Conservation (phyloP, 1,140 invertebrate genomes). For the Dermatophagoides farinae region DNA sequence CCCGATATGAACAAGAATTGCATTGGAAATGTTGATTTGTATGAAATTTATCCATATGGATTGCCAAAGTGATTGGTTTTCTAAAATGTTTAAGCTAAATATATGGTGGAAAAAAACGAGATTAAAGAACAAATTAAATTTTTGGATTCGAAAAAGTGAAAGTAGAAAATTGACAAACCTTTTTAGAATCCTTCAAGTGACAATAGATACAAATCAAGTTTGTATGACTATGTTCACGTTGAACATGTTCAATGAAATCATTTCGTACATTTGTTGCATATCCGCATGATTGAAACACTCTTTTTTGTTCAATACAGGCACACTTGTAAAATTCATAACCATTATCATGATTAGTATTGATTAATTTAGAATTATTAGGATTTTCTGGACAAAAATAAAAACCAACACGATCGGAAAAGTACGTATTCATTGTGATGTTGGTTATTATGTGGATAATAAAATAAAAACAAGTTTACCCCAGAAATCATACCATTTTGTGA, state of each 20-base stretch:
- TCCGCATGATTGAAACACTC: too few relatives aligned
- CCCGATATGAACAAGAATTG: neutral
- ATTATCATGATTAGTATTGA: too few relatives aligned
- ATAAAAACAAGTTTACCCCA: too few relatives aligned
- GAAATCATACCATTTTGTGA: too few relatives aligned
- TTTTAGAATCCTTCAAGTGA: neutral
- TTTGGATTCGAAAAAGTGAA: neutral
- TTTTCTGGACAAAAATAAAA: too few relatives aligned
- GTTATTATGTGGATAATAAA: too few relatives aligned
- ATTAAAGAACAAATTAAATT: neutral
- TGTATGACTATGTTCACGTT: neutral
- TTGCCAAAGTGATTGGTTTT: neutral
- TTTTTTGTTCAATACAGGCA: too few relatives aligned
- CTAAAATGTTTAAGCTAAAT: neutral
- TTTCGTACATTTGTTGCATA: too few relatives aligned
- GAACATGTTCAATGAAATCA: neutral
- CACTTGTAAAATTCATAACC: too few relatives aligned
- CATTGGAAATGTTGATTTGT: neutral
- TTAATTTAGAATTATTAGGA: too few relatives aligned
- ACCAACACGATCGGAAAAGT: too few relatives aligned
- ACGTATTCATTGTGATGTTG: too few relatives aligned
- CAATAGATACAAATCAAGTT: neutral
- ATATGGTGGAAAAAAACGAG: neutral
- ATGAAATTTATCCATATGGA: neutral
- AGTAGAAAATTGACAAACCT: neutral